Conservation (phyloP, 2,113 vertebrate genomes). For the Paracanthobrama guichenoti region DNA sequence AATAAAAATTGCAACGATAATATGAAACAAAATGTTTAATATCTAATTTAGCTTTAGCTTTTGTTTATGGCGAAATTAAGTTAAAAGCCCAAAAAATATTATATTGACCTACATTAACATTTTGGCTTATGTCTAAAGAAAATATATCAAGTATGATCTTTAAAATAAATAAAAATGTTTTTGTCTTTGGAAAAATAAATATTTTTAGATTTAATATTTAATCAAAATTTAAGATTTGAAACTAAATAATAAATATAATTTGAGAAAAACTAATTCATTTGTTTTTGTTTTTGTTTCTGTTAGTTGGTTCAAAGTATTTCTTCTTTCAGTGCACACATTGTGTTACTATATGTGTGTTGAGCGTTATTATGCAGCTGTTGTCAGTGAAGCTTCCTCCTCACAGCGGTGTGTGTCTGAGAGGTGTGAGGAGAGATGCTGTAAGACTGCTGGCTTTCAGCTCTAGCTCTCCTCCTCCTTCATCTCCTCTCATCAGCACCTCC, state of each 20-base stretch:
- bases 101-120: not conserved
- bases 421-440: conserved; percentile 29
- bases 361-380: conserved; percentile 9
- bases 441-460: conserved; percentile 21
- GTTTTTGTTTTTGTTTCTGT: no score
- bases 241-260: not conserved
- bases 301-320: not conserved
- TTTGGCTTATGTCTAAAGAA: not conserved
- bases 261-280: not conserved
- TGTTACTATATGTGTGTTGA: conserved; percentile 4
- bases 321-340: not conserved
- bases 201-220: not conserved
- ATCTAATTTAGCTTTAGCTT: no score
- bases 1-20: no score
- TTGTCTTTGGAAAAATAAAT: not conserved
- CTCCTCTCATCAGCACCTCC: conserved; percentile 32
- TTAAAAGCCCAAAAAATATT: not conserved
- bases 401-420: conserved; percentile 21
- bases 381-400: conserved; percentile 35
- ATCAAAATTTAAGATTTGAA: not conserved
- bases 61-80: not conserved
- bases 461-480: conserved; percentile 29
- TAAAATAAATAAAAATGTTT: not conserved
- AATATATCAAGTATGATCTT: not conserved
- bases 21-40: no score